Conservation (phyloP, 2,888 invertebrate species). For the Dasysyrphus tricinctus region DNA sequence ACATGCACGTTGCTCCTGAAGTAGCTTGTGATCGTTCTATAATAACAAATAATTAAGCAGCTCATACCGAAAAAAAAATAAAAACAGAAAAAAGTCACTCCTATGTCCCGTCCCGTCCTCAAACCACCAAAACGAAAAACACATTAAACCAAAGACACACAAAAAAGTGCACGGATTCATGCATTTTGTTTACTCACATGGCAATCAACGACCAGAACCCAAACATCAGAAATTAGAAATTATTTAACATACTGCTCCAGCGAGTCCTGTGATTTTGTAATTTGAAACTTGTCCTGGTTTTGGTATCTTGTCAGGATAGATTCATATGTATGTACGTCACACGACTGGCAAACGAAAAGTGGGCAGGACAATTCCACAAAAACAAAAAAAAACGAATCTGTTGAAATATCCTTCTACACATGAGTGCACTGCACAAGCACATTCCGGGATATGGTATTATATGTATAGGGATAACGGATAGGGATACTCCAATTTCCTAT, state of each 20-base stretch:
- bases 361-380: constrained; percentile 39
- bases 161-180: constrained; percentile 38
- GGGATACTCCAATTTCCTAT: constrained; percentile 60
- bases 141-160: constrained; percentile 44
- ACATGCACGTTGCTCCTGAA: constrained; percentile 60
- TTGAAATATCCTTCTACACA: constrained; percentile 72
- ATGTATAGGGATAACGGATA: constrained; percentile 6
- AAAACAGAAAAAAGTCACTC: background rate
- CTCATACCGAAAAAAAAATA: constrained; percentile 23
- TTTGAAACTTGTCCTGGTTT: constrained; percentile 52
- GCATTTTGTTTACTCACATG: constrained; percentile 72
- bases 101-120: background rate
- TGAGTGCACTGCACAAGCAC: constrained; percentile 53
- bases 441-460: constrained; percentile 32
- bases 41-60: constrained; percentile 74
- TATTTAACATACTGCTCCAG: constrained; percentile 53
- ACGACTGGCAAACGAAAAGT: constrained; percentile 54
- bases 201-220: constrained; percentile 71
- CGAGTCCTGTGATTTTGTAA: constrained; percentile 57
- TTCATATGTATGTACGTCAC: constrained; percentile 27
- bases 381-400: constrained; percentile 56
- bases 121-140: constrained; percentile 57
- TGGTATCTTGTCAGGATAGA: constrained; percentile 56
- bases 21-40: constrained; percentile 65
- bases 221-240: constrained; percentile 61